Conservation (phyloP, 2,888 invertebrate genomes). For the Caenorhabditis parvicauda region DNA sequence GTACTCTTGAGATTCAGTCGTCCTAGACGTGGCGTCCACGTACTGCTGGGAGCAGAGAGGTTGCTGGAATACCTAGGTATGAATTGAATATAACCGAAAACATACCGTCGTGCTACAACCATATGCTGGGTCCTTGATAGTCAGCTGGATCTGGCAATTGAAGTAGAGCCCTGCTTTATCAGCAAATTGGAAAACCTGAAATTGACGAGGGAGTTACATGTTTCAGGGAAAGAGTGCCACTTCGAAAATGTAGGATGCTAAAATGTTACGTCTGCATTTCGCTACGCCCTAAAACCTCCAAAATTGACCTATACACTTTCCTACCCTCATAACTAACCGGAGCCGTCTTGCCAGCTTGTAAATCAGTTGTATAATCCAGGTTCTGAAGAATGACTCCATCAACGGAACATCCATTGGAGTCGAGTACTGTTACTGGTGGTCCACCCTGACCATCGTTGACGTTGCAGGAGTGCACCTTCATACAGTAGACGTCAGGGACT, state of each 20-base stretch:
- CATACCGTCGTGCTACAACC: conserved; percentile 45
- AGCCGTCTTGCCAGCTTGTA: conserved; percentile 55
- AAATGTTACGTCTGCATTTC: background rate
- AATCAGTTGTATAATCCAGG: conserved; percentile 53
- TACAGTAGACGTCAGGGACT: conserved; percentile 57
- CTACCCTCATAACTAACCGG: conserved; percentile 17
- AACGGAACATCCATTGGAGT: conserved; percentile 55
- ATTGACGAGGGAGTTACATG: no score
- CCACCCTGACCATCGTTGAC: conserved; percentile 62
- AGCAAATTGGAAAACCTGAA: conserved; percentile 55
- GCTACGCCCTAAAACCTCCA: no score
- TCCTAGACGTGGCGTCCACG: conserved; percentile 35
- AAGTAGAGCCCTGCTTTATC: conserved; percentile 59
- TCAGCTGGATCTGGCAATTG: conserved; percentile 60
- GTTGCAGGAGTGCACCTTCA: conserved; percentile 59
- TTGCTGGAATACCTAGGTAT: conserved; percentile 20
- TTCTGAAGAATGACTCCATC: conserved; percentile 57
- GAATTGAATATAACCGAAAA: background rate
- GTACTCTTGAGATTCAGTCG: conserved; percentile 31
- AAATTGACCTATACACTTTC: background rate
- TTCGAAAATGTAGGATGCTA: background rate
- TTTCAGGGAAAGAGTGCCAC: background rate
- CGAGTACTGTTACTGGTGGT: conserved; percentile 55
- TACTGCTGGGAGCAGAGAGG: conserved; percentile 33
- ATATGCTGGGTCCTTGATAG: conserved; percentile 49